Evolutionary conservation across 2,888 invertebrate species (phyloP).

Genomic region (Plebejus argus): DNA sequence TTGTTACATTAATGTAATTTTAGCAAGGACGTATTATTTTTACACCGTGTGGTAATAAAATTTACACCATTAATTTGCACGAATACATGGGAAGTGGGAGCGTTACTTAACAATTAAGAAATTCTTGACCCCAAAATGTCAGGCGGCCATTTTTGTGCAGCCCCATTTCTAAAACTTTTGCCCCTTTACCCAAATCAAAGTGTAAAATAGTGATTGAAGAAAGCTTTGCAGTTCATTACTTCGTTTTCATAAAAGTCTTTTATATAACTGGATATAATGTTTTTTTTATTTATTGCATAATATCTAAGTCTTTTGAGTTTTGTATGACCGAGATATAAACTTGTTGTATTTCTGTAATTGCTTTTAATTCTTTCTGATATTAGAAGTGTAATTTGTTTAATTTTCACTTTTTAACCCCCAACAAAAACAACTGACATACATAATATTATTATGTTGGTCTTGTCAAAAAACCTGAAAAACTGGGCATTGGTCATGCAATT

Average conservation of each 20-base stretch:
- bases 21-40: slow-evolving; percentile 1
- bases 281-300: too few relatives aligned
- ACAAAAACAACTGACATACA: too few relatives aligned
- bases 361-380: too few relatives aligned
- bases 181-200: background rate
- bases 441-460: too few relatives aligned
- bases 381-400: too few relatives aligned
- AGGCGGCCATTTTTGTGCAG: background rate
- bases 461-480: too few relatives aligned
- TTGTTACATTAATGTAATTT: background rate
- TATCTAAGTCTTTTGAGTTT: too few relatives aligned
- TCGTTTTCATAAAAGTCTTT: background rate
- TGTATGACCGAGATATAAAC: too few relatives aligned
- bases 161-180: background rate
- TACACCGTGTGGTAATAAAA: background rate
- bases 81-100: background rate
- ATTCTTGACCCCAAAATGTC: background rate
- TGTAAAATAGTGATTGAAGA: background rate
- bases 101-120: slow-evolving; percentile 10
- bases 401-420: too few relatives aligned
- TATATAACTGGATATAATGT: background rate
- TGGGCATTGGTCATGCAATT: background rate
- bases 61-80: slow-evolving; percentile 6
- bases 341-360: too few relatives aligned
- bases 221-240: background rate